Conservation (phyloP, 2,113 vertebrate species). For the Hippoglossus stenolepis region DNA sequence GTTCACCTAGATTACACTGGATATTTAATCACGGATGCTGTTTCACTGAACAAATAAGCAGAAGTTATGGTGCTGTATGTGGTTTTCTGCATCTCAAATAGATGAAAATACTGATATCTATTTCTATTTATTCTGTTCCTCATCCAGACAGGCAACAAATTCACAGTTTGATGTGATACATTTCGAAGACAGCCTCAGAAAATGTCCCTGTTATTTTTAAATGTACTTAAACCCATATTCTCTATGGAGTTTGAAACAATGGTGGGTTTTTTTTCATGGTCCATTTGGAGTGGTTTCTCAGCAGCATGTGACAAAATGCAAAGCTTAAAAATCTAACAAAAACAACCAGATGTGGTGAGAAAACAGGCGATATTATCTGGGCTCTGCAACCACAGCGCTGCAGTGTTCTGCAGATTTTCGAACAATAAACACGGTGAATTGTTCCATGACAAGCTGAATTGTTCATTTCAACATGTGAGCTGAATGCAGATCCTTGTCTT, state of each 20-base stretch:
- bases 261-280: slow-evolving; percentile 9
- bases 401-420: neutral
- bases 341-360: slow-evolving; percentile 46
- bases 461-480: slow-evolving; percentile 9
- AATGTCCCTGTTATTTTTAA: neutral
- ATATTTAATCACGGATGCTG: slow-evolving; percentile 17
- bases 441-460: slow-evolving; percentile 21
- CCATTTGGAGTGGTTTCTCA: slow-evolving; percentile 28
- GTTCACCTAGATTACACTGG: neutral
- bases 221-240: neutral
- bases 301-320: slow-evolving; percentile 19
- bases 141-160: neutral
- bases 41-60: slow-evolving; percentile 10
- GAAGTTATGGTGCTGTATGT: slow-evolving; percentile 11
- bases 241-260: neutral
- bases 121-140: too few relatives aligned
- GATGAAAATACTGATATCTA: too few relatives aligned
- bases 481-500: slow-evolving; percentile 32
- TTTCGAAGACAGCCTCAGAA: neutral
- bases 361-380: slow-evolving; percentile 31
- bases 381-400: neutral
- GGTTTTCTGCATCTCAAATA: neutral
- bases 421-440: neutral
- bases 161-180: slow-evolving; percentile 13
- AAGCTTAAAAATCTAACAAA: slow-evolving; percentile 25